Base-by-base conservation (phyloP, 35 echinoderm and acorn worm species). In the Lytechinus pictus region DNA sequence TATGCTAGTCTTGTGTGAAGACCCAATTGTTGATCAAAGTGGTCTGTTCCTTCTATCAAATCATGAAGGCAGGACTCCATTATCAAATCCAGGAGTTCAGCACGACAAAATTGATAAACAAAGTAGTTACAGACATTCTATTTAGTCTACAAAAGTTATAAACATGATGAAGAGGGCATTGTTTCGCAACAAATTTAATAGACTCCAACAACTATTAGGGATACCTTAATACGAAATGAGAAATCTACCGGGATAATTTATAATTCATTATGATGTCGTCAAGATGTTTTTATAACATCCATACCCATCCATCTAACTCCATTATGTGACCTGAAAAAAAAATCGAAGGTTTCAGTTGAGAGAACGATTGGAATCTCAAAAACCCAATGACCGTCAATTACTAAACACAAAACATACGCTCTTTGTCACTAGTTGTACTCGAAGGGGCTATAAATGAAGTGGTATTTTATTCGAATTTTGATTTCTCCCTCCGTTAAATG, bases 341-440 rank as follows among this genome's bases (percentile, higher is more conserved):
- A 13, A 21, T 72, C 24, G 24, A 16, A 72, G 66, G 66, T 79
- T 24, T 79, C 66, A 79, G 24, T 79, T 79, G n/a, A 79, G 12
- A 79, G 3, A 4, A 7, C 21, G 16, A 79, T 79, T 79, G 66
- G 21, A 79, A n/a, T 79, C 66, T 79, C 66, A 7, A 16, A 79
- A 44, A 79, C n/a, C 66, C n/a, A 79, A 79, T 79, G 66, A n/a
- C 66, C 66, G 14, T 79, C 66, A 79, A 79, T 79, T 79, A 79
- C 66, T 79, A 58, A 79, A 79, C 66, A 79, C 66, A 79, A 24
- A 79, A 79, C 66, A 16, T 24, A n/a, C n/a, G 19, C 66, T 79
- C 21, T 79, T 79, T 79, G 66, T 79, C 66, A 79, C 19, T 79
- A n/a, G n/a, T 79, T 79, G 66, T 4, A 79, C 66, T 8, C 66